Conservation (phyloP, 2,888 invertebrate species). For the Melinaea menophilus region DNA sequence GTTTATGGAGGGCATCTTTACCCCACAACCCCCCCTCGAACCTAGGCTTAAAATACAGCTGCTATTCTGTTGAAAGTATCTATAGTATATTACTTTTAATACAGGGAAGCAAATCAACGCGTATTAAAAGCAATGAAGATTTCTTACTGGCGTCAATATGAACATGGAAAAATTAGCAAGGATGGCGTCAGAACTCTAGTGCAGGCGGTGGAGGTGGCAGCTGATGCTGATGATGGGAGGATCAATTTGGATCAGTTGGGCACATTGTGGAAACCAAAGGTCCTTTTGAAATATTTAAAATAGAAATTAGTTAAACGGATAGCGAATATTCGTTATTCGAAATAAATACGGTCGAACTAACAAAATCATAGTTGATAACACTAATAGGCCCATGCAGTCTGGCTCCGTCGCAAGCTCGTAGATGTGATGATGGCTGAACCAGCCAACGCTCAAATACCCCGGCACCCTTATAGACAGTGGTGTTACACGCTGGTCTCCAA, state of each 20-base stretch:
- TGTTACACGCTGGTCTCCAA: slow-evolving; percentile 58
- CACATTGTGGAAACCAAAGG: slow-evolving; percentile 68
- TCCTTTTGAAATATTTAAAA: slow-evolving; percentile 23
- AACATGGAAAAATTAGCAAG: slow-evolving; percentile 79
- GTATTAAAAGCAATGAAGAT: slow-evolving; percentile 80
- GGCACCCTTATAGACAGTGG: slow-evolving; percentile 50
- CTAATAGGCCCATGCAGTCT: slow-evolving; percentile 57
- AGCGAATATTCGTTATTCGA: too few relatives aligned
- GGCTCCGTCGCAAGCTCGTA: slow-evolving; percentile 64
- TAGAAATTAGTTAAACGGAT: too few relatives aligned
- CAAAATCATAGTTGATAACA: not conserved
- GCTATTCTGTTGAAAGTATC: too few relatives aligned
- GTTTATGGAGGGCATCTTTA: too few relatives aligned
- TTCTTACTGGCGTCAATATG: slow-evolving; percentile 81
- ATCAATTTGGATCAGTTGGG: slow-evolving; percentile 67
- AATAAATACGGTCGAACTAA: too few relatives aligned
- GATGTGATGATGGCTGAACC: slow-evolving; percentile 57
- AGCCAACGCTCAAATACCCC: slow-evolving; percentile 54
- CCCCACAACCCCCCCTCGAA: too few relatives aligned
- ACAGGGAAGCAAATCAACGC: slow-evolving; percentile 77
- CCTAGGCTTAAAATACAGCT: too few relatives aligned
- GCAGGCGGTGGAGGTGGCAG: slow-evolving; percentile 73
- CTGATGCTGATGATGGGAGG: slow-evolving; percentile 64
- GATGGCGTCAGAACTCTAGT: slow-evolving; percentile 76
- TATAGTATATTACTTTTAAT: not conserved